Conservation (phyloP, 2,113 vertebrate species). For the Plecturocebus donacophilus region DNA sequence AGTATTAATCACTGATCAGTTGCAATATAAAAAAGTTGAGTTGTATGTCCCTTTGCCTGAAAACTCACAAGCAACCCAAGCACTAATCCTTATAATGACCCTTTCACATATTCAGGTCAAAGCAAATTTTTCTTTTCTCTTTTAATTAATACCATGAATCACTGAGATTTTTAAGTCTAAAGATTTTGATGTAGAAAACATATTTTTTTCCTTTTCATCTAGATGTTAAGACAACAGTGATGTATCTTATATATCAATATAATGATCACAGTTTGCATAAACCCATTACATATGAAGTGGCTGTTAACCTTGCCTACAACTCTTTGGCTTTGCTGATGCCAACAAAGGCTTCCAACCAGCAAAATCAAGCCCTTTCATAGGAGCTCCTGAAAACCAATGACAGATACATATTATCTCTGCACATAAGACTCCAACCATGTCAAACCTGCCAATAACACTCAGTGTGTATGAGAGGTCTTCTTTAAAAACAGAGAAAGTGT, state of each 20-base stretch:
- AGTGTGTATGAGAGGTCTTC: not conserved
- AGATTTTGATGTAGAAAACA: not conserved
- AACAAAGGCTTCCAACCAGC: not conserved
- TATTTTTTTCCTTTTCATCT: not conserved
- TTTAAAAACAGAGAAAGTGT: not conserved
- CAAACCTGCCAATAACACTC: conserved; percentile 10
- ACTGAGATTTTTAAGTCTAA: not conserved
- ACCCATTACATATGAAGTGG: not conserved
- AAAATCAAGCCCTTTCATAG: not conserved
- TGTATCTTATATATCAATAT: not conserved
- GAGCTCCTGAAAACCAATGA: not conserved
- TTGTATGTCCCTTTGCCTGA: not conserved
- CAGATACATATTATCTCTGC: not conserved
- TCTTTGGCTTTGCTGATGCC: not conserved
- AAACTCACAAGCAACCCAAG: conserved; percentile 10
- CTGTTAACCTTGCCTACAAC: not conserved
- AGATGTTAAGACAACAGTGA: not conserved
- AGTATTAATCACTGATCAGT: not conserved
- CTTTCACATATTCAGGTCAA: not conserved
- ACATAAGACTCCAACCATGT: not conserved
- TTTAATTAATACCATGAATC: not conserved
- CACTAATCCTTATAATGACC: not conserved
- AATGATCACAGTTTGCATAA: not conserved
- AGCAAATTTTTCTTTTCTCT: not conserved
- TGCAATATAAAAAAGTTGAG: not conserved